Conservation (phyloP, 2,888 invertebrate genomes). For the Drosophila merina region DNA sequence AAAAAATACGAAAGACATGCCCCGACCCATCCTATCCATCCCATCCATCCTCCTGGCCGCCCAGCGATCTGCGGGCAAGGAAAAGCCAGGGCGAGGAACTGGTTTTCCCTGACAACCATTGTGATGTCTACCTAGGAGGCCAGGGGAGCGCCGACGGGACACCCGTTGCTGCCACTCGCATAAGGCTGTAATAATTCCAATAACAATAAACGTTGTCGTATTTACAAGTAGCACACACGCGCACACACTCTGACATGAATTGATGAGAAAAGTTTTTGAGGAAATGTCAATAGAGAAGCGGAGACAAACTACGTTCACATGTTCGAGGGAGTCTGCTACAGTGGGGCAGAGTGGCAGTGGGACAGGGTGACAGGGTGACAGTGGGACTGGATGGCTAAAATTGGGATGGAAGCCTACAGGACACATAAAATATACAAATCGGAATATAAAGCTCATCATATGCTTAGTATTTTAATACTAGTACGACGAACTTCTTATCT, state of each 20-base stretch:
- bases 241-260: slow-evolving; percentile 65
- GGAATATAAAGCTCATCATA: no score
- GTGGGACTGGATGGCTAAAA: neutral
- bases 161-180: slow-evolving; percentile 51
- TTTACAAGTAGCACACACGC: slow-evolving; percentile 62
- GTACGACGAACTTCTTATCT: no score
- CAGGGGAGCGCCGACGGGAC: slow-evolving; percentile 13
- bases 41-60: neutral
- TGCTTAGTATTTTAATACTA: no score
- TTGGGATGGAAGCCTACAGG: neutral
- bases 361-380: neutral
- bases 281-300: slow-evolving; percentile 77
- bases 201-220: slow-evolving; percentile 80
- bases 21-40: neutral
- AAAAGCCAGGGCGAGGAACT: slow-evolving; percentile 70
- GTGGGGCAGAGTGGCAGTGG: slow-evolving; percentile 7
- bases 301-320: slow-evolving; percentile 70
- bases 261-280: slow-evolving; percentile 80
- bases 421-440: neutral
- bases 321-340: slow-evolving; percentile 38
- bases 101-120: slow-evolving; percentile 78
- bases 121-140: slow-evolving; percentile 72
- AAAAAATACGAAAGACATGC: slow-evolving; percentile 64
- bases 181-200: slow-evolving; percentile 77
- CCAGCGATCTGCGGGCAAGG: slow-evolving; percentile 44